Percentiles rank a stretch among this genome's conserved stretches.
Conservation (phyloP, 2,888 invertebrate genomes). For the Rhimphoctona megacephalus region DNA sequence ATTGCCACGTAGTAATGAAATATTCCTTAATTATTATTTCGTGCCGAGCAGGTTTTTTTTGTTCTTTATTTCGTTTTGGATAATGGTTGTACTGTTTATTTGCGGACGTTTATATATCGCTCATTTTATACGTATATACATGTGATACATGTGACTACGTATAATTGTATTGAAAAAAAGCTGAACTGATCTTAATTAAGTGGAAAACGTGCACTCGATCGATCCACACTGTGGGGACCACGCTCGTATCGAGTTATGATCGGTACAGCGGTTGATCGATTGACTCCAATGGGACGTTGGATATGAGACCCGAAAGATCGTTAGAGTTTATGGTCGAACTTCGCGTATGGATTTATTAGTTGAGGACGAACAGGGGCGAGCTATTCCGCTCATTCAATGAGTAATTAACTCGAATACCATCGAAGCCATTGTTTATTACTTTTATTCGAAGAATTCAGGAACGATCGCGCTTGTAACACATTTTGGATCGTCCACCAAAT, state of each 20-base stretch:
- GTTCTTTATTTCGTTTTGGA: neutral
- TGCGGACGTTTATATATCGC: neutral
- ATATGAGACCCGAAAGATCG: slow-evolving; percentile 61
- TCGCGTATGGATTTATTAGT: slow-evolving; percentile 64
- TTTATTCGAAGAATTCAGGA: slow-evolving; percentile 59
- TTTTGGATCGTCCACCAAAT: slow-evolving; percentile 3
- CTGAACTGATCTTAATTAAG: slow-evolving; percentile 62
- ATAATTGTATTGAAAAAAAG: slow-evolving; percentile 9
- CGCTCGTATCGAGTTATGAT: slow-evolving; percentile 59
- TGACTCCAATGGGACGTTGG: slow-evolving; percentile 36
- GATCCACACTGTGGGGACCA: slow-evolving; percentile 38
- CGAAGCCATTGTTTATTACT: slow-evolving; percentile 60
- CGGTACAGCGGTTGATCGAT: slow-evolving; percentile 57
- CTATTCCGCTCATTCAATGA: slow-evolving; percentile 39
- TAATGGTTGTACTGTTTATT: neutral
- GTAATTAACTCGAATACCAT: slow-evolving; percentile 59
- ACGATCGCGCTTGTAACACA: slow-evolving; percentile 24
- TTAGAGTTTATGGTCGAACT: slow-evolving; percentile 62
- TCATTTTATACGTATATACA: slow-evolving; percentile 3
- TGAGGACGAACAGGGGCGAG: slow-evolving; percentile 9
- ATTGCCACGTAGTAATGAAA: neutral
- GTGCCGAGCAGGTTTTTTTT: neutral
- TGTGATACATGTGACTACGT: neutral
- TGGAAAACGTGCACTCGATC: slow-evolving; percentile 60
- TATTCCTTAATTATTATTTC: neutral